Evolutionary conservation across 2,797 vertebrate species (phyloP).

Genomic region (Setipinna tenuifilis): DNA sequence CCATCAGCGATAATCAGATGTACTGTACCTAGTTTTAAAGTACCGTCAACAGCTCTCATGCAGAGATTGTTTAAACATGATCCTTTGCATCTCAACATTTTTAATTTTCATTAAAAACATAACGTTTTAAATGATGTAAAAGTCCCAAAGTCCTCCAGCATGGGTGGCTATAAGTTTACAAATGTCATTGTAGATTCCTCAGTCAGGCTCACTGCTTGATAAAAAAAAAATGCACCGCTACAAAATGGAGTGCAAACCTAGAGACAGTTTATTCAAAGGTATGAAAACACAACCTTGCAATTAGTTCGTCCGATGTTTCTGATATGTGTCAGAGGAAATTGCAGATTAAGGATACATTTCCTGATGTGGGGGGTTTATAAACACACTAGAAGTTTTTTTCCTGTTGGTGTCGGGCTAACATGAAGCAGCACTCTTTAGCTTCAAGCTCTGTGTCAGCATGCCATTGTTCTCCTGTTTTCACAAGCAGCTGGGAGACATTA

Average conservation of each 20-base stretch:
- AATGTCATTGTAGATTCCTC: background rate
- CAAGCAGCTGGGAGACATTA: constrained; percentile 17
- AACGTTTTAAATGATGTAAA: background rate
- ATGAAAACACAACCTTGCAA: background rate
- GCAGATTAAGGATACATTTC: constrained; percentile 65
- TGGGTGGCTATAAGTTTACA: background rate
- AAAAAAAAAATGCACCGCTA: background rate
- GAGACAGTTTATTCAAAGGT: background rate
- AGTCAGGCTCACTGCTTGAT: background rate
- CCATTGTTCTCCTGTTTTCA: constrained; percentile 12
- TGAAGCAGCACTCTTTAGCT: constrained; percentile 59
- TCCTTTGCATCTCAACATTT: background rate
- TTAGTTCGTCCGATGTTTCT: constrained; percentile 27
- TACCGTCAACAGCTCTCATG: background rate
- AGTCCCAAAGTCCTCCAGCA: background rate
- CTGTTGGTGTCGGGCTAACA: constrained; percentile 66
- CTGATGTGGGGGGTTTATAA: constrained; percentile 58
- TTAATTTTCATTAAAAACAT: background rate
- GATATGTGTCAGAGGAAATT: constrained; percentile 52
- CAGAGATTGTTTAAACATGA: background rate
- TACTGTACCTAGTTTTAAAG: background rate
- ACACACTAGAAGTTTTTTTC: constrained; percentile 67
- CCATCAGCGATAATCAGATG: background rate
- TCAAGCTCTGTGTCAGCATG: constrained; percentile 29
- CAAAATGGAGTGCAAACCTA: background rate